phyloP scores from a whole-genome alignment of 2,888 invertebrate species.

The Drosophila bunnanda region DNA sequence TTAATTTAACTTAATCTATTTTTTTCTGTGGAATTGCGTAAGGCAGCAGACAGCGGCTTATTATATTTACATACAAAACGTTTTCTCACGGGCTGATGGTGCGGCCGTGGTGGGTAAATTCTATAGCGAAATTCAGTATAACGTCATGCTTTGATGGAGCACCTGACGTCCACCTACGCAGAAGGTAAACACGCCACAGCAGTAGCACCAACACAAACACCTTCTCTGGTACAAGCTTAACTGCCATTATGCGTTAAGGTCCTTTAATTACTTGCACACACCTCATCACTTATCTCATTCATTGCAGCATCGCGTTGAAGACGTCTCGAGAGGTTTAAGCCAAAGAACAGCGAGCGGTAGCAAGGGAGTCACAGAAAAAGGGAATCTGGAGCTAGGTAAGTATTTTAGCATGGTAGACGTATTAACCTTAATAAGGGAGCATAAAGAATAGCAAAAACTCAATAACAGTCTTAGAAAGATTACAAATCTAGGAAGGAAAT shows the following conservation, averaged over 20 bases:
- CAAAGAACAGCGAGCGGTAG: neutral
- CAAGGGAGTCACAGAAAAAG: neutral
- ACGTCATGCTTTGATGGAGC: slow-evolving; percentile 35
- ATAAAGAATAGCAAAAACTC: neutral
- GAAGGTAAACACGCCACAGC: neutral
- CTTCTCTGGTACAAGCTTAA: slow-evolving; percentile 15
- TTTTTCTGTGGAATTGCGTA: neutral
- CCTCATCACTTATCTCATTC: slow-evolving; percentile 54
- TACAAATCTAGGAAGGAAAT: neutral
- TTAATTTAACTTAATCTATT: neutral
- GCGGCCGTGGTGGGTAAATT: slow-evolving; percentile 28
- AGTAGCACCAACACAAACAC: slow-evolving; percentile 7
- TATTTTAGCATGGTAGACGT: neutral
- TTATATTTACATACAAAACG: slow-evolving; percentile 65
- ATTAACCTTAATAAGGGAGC: neutral
- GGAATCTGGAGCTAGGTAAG: slow-evolving; percentile 8
- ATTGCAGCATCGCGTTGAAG: slow-evolving; percentile 55
- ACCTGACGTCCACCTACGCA: slow-evolving; percentile 7
- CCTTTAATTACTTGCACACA: slow-evolving; percentile 46
- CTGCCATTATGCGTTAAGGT: slow-evolving; percentile 46
- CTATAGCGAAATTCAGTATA: slow-evolving; percentile 11
- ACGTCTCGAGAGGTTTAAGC: slow-evolving; percentile 15
- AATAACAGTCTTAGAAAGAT: neutral
- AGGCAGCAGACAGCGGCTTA: slow-evolving; percentile 44
- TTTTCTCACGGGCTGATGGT: slow-evolving; percentile 27